Conservation (phyloP, 2,888 invertebrate species). For the Lasioglossum vierecki region DNA sequence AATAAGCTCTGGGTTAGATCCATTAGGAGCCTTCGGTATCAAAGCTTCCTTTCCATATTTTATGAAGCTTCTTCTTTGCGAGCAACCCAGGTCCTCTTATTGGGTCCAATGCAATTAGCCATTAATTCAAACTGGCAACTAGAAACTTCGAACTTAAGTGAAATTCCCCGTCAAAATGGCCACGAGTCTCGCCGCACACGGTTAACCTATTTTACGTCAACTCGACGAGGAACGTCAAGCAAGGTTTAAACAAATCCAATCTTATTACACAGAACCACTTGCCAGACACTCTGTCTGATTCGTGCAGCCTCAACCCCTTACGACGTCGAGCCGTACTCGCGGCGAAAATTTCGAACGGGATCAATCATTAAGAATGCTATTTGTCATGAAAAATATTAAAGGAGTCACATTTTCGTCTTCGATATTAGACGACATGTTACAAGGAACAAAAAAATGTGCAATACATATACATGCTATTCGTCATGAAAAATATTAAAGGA, state of each 20-base stretch:
- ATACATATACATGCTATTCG: too few relatives aligned
- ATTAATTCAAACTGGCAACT: background rate
- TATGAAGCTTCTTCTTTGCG: background rate
- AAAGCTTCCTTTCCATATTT: background rate
- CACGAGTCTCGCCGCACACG: background rate
- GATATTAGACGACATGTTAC: too few relatives aligned
- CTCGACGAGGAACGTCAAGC: background rate
- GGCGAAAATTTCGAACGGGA: background rate
- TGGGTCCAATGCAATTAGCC: background rate
- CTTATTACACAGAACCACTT: background rate
- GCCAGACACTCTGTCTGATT: background rate
- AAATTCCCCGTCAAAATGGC: background rate
- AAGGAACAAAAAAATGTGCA: too few relatives aligned
- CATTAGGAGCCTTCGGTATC: background rate
- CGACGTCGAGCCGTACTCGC: background rate
- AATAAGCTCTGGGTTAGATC: background rate
- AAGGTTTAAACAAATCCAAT: background rate
- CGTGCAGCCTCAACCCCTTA: background rate
- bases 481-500: too few relatives aligned
- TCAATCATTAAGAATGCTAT: background rate
- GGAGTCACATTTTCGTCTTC: too few relatives aligned
- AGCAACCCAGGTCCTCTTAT: background rate
- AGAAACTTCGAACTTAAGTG: background rate
- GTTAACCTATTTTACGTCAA: background rate
- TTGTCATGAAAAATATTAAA: too few relatives aligned